phyloP scores from a whole-genome alignment of 2,113 vertebrate genomes.

The Geothlypis trichas region DNA sequence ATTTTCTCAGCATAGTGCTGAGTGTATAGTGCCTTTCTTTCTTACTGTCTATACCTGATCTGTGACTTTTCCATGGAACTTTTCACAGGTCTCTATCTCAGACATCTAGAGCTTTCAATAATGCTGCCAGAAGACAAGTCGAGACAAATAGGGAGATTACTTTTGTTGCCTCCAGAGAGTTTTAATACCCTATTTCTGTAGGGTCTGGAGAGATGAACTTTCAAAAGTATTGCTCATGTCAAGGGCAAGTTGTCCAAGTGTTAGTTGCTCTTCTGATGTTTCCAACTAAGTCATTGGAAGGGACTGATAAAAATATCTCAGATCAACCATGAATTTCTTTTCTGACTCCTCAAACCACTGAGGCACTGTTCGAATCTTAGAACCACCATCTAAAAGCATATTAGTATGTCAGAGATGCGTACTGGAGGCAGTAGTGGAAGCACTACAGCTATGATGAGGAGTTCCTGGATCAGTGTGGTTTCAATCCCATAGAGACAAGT shows the following conservation, averaged over 20 bases:
- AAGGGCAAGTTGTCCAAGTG: background rate
- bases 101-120: background rate
- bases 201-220: background rate
- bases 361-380: background rate
- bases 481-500: background rate
- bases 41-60: background rate
- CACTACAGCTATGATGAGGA: background rate
- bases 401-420: background rate
- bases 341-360: background rate
- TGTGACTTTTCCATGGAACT: background rate
- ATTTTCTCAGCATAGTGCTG: background rate
- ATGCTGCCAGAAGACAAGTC: background rate
- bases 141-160: background rate
- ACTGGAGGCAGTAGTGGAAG: background rate
- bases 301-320: background rate
- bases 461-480: fast-evolving
- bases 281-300: background rate
- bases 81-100: background rate
- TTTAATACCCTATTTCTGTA: background rate
- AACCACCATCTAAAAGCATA: background rate
- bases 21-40: background rate
- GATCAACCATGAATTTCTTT: background rate
- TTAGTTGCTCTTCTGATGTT: background rate
- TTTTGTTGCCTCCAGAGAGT: background rate
- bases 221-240: background rate